Conservation (phyloP, 2,113 vertebrate species). For the Ageneiosus marmoratus region DNA sequence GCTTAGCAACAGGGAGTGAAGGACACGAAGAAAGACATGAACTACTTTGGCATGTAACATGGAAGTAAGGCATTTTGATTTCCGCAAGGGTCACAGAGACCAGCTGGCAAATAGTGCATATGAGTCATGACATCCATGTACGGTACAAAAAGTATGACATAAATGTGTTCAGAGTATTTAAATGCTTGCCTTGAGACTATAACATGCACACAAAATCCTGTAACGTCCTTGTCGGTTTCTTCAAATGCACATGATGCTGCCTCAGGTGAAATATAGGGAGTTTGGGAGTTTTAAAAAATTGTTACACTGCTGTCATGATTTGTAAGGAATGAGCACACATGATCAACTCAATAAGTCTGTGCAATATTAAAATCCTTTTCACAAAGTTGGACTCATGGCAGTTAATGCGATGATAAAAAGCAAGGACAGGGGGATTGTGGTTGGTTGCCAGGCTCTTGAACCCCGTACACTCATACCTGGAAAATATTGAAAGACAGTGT, state of each 20-base stretch:
- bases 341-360: conserved; percentile 54
- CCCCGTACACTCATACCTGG: conserved; percentile 88
- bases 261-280: conserved; percentile 30
- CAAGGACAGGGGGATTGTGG: conserved; percentile 63
- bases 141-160: conserved; percentile 18
- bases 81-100: conserved; percentile 58
- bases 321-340: conserved; percentile 37
- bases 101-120: conserved; percentile 62
- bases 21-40: conserved; percentile 64
- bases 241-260: conserved; percentile 1
- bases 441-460: conserved; percentile 71
- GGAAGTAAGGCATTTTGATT: conserved; percentile 79
- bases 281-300: conserved; percentile 19
- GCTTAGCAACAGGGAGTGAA: conserved; percentile 59
- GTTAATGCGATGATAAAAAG: conserved; percentile 69
- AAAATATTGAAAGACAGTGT: conserved; percentile 44
- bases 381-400: conserved; percentile 69
- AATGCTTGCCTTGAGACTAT: conserved; percentile 29
- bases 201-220: conserved; percentile 47
- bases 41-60: conserved; percentile 77
- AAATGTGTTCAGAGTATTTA: conserved; percentile 25
- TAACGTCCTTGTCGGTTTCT: conserved; percentile 22
- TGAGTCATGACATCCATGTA: conserved; percentile 57
- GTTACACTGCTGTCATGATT: conserved; percentile 20
- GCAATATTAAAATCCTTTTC: conserved; percentile 58